phyloP scores from a whole-genome alignment of 2,797 vertebrate genomes.

The Pteropus rufus region DNA sequence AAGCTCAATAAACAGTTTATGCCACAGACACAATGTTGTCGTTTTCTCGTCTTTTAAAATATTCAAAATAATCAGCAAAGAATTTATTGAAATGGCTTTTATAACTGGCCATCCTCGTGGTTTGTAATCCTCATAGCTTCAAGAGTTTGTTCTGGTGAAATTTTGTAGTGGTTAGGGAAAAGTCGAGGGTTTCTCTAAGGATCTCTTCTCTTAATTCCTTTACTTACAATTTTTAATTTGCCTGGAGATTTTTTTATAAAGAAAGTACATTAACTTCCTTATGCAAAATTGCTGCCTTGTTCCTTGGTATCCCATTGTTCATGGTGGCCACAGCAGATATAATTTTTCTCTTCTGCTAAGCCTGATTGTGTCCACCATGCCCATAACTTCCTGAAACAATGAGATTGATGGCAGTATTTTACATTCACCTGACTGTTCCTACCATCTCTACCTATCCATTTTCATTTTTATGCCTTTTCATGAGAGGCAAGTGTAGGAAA shows the following conservation, averaged over 20 bases:
- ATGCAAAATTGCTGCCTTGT: conserved; percentile 59
- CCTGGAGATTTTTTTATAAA: conserved; percentile 19
- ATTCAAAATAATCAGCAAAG: not conserved
- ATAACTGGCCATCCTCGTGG: not conserved
- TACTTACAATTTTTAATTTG: conserved; percentile 24
- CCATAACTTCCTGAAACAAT: conserved; percentile 58
- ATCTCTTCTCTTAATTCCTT: conserved; percentile 22
- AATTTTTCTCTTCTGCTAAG: conserved; percentile 68
- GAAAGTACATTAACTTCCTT: conserved; percentile 46
- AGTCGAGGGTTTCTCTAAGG: conserved; percentile 25
- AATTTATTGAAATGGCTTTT: not conserved
- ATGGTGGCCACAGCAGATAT: conserved; percentile 53
- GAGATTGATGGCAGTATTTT: conserved; percentile 72
- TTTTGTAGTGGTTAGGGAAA: conserved; percentile 4
- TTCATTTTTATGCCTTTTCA: conserved; percentile 71
- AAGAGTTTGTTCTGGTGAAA: conserved; percentile 41
- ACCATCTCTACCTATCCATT: conserved; percentile 48
- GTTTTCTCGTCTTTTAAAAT: not conserved
- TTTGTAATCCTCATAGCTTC: not conserved
- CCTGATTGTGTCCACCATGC: conserved; percentile 29
- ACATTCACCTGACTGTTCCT: conserved; percentile 57
- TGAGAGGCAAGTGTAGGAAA: conserved; percentile 70
- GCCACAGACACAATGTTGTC: not conserved
- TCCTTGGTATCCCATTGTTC: conserved; percentile 63
- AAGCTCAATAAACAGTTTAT: not conserved